Evolutionary conservation across 2,888 invertebrate genomes (phyloP).

Genomic region (Xestobium rufovillosum): DNA sequence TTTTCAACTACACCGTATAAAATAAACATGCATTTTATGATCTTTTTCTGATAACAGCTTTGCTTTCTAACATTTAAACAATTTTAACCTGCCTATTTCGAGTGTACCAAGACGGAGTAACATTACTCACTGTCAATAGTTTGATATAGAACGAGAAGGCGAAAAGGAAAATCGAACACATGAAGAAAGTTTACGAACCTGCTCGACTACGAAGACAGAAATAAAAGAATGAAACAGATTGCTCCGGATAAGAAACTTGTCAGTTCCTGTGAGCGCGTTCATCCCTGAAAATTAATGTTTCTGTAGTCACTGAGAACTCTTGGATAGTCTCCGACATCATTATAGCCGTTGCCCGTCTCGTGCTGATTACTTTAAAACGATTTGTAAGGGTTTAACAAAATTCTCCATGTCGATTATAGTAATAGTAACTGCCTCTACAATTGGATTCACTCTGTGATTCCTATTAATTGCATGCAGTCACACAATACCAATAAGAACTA

Average conservation of each 20-base stretch:
- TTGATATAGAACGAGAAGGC: constrained; percentile 21
- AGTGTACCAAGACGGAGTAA: too few species aligned
- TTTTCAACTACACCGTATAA: too few species aligned
- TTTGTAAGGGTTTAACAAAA: too few species aligned
- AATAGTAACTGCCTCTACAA: too few species aligned
- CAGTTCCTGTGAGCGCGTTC: constrained; percentile 43
- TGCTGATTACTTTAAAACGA: background rate
- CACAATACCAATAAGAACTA: too few species aligned
- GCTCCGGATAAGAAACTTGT: constrained; percentile 44
- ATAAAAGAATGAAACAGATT: constrained; percentile 44
- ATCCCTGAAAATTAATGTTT: constrained; percentile 45
- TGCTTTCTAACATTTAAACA: too few species aligned
- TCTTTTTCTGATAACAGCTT: too few species aligned
- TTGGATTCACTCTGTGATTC: too few species aligned
- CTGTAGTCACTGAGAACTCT: constrained; percentile 30
- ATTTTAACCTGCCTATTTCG: too few species aligned
- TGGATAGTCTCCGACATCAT: constrained; percentile 3
- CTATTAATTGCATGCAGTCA: too few species aligned
- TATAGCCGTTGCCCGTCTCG: background rate
- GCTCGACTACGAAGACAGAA: constrained; percentile 10
- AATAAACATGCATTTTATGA: too few species aligned
- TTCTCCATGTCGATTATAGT: too few species aligned
- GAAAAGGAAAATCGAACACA: constrained; percentile 4
- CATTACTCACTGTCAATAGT: constrained; percentile 33
- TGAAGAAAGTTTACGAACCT: constrained; percentile 4